Evolutionary conservation across 35 echinoderm and acorn worm species (phyloP).

Genomic region (Apostichopus parvimensis): DNA sequence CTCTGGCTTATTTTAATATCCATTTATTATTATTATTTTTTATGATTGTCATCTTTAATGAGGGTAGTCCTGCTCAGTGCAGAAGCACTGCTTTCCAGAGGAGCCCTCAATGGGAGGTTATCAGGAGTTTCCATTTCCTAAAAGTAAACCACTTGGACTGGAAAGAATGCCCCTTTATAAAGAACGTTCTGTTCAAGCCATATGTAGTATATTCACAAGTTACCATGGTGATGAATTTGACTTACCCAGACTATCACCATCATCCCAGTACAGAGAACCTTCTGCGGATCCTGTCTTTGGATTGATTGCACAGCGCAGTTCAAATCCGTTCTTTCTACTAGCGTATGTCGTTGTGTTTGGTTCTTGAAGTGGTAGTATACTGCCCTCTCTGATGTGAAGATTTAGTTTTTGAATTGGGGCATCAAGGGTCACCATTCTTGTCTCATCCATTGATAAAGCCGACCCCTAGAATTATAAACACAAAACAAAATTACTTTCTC

Average conservation of each 20-base stretch:
- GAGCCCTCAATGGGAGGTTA: too few relatives aligned
- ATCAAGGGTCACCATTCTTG: slow-evolving; percentile 48
- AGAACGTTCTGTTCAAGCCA: neutral
- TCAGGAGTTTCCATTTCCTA: neutral
- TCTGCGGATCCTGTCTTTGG: slow-evolving; percentile 22
- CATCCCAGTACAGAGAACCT: slow-evolving; percentile 76
- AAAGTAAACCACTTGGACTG: neutral
- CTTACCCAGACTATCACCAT: slow-evolving; percentile 78
- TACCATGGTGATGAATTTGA: too few relatives aligned
- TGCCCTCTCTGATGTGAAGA: slow-evolving; percentile 69
- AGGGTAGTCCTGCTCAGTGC: too few relatives aligned
- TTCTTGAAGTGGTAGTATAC: slow-evolving; percentile 65
- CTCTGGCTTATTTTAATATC: too few relatives aligned
- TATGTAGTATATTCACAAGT: neutral
- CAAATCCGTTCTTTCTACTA: slow-evolving; percentile 62
- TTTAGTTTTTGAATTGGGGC: slow-evolving; percentile 70
- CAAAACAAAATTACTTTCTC: too few relatives aligned
- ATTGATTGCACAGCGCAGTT: slow-evolving; percentile 39
- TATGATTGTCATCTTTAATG: too few relatives aligned
- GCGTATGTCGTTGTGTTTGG: slow-evolving; percentile 67
- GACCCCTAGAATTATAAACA: slow-evolving; percentile 45
- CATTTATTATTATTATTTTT: too few relatives aligned
- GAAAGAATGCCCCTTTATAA: neutral
- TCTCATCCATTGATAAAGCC: slow-evolving; percentile 18
- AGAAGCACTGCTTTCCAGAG: too few relatives aligned